These are phyloP conservation scores for Lineus longissimus DNA, from an alignment of 1,140 invertebrate genomes.

Conservation along the genomic window DNA sequence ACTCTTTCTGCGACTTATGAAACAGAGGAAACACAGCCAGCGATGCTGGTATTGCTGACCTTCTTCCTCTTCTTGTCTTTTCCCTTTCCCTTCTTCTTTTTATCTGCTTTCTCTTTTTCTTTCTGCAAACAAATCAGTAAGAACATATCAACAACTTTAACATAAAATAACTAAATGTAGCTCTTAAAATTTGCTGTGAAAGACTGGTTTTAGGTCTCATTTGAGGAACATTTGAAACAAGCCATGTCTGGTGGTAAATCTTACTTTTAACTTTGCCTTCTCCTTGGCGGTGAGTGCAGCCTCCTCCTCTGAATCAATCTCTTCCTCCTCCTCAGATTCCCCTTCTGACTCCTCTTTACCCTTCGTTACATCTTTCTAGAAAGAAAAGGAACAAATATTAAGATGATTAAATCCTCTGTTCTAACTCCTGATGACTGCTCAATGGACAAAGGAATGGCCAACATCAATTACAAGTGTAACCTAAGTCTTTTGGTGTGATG, in stretches of 20 bases:
- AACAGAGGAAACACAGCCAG: not conserved
- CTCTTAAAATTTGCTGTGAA: too few species aligned
- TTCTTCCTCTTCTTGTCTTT: slow-evolving; percentile 14
- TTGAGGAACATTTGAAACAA: not conserved
- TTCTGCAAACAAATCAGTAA: not conserved
- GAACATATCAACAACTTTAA: not conserved
- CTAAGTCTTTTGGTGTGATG: not conserved
- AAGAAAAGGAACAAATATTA: not conserved
- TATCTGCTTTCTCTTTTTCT: slow-evolving; percentile 16
- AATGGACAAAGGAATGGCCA: not conserved
- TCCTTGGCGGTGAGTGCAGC: not conserved
- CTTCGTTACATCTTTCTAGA: not conserved
- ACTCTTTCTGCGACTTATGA: too few species aligned
- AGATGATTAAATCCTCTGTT: not conserved
- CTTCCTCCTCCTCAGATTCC: not conserved
- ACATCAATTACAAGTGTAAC: not conserved
- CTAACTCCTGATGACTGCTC: too few species aligned
- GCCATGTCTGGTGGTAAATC: not conserved
- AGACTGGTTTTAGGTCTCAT: too few species aligned
- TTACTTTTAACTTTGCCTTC: slow-evolving; percentile 5
- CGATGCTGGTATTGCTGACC: slow-evolving; percentile 8
- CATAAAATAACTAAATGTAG: not conserved
- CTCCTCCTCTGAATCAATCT: slow-evolving; percentile 5
- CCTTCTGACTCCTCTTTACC: not conserved
- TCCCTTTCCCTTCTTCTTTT: slow-evolving; percentile 15